phyloP scores from a whole-genome alignment of 2,888 invertebrate species.

The Orthosia incerta region DNA sequence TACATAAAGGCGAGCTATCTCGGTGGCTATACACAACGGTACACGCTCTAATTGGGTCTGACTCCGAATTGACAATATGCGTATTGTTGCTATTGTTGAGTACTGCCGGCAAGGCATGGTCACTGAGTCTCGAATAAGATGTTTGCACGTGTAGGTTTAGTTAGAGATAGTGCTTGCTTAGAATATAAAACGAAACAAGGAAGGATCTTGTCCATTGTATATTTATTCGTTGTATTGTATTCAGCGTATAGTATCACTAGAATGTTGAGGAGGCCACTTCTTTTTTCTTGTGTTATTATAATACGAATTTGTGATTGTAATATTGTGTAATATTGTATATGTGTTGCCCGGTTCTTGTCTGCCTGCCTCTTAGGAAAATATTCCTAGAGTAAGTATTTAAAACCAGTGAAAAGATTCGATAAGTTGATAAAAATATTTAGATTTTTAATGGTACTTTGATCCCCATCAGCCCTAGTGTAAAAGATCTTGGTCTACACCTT shows the following conservation, averaged over 20 bases:
- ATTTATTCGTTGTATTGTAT: neutral
- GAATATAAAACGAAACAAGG: neutral
- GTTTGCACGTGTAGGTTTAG: constrained; percentile 13
- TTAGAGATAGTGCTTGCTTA: neutral
- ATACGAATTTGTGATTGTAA: no score
- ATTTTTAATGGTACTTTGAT: no score
- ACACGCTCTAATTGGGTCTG: constrained; percentile 47
- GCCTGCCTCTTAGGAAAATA: no score
- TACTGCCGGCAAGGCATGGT: constrained; percentile 19
- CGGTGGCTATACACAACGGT: constrained; percentile 30
- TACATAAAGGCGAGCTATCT: constrained; percentile 15
- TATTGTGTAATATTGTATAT: no score
- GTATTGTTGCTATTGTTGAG: constrained; percentile 37
- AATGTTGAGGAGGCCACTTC: no score
- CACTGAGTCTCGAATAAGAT: constrained; percentile 40
- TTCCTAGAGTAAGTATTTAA: no score
- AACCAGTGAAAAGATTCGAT: no score
- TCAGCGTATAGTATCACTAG: neutral
- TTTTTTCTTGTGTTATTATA: no score
- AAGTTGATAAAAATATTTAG: no score
- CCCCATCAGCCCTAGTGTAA: no score
- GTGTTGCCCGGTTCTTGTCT: no score
- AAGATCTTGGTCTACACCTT: no score
- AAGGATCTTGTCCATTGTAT: neutral
- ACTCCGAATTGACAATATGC: constrained; percentile 36